Base-by-base conservation (phyloP, 2,797 vertebrate species). In the Alauda arvensis region DNA sequence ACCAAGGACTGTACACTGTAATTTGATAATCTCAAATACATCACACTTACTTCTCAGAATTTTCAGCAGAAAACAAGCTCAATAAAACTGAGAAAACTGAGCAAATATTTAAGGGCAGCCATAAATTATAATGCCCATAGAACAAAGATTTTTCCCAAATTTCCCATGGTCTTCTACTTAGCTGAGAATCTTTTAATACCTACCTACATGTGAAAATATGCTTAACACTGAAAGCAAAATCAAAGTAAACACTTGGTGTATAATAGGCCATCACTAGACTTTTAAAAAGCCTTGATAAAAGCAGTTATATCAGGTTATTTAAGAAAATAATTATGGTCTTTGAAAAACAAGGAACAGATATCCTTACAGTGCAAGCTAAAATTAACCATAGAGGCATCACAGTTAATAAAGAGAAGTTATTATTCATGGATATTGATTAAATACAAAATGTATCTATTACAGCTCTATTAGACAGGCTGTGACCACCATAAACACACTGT, bases 341-440 rank as follows among this genome's bases (percentile, higher is more conserved):
- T 66, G 42, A 76, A 51, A 75, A 91, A 60, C n/a, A 45, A 74
- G n/a, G 46, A 37, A 82, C 29, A 48, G 31, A 24, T 66, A 76
- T 23, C 24, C 24, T 40, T 57, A 40, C 19, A 56, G 8, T 21
- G n/a, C 12, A 49, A 66, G 28, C 15, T 72, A 77, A 86, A 85
- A 87, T 56, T 71, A 89, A 59, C 53, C 61, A 59, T 2, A 33
- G 31, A n/a, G 33, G 16, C 55, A 77, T 34, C 72, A 68, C 9
- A 71, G 62, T 83, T 93, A 90, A 94, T 90, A 81, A 92, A 89
- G 33, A 87, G 74, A 91, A 75, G 46, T 60, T 90, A 77, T 88
- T 95, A 89, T 81, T 92, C 61, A 88, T 46, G 53, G 74, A 69
- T 94, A 94, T 89, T 86, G 94, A 95, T 93, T 89, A 82, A 94